Conservation (phyloP, 2,113 vertebrate species). For the Macrotus californicus region DNA sequence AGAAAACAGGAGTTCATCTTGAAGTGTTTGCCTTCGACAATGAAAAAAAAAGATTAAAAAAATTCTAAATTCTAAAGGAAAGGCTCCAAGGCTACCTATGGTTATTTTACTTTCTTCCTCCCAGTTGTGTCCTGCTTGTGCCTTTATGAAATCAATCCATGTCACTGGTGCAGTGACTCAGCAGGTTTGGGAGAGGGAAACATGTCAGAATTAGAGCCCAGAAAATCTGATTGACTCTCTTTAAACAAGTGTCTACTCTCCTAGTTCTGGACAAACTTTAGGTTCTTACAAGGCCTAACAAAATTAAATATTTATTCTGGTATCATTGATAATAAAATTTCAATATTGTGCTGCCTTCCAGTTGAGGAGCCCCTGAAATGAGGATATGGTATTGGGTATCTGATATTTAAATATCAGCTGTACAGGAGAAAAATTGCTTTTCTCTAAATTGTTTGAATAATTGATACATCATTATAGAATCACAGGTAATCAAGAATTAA, state of each 20-base stretch:
- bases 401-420: background rate
- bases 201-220: background rate
- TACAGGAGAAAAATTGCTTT: background rate
- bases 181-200: background rate
- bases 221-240: constrained; percentile 4
- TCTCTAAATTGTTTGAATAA: constrained; percentile 32
- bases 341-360: background rate
- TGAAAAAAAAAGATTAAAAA: background rate
- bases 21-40: background rate
- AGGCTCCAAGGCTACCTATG: background rate
- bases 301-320: background rate
- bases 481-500: constrained; percentile 12
- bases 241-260: background rate
- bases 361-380: background rate
- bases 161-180: background rate
- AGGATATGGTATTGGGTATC: background rate
- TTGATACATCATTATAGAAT: background rate
- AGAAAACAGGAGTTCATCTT: background rate
- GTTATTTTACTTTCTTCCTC: background rate
- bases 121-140: background rate
- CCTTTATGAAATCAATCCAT: background rate
- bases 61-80: background rate
- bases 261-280: background rate
- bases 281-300: background rate
- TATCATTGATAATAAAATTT: background rate